Evolutionary conservation across 2,888 invertebrate genomes (phyloP), one percentile per base, ranked within the genome.

Genomic region (Andrena trimmerana): DNA sequence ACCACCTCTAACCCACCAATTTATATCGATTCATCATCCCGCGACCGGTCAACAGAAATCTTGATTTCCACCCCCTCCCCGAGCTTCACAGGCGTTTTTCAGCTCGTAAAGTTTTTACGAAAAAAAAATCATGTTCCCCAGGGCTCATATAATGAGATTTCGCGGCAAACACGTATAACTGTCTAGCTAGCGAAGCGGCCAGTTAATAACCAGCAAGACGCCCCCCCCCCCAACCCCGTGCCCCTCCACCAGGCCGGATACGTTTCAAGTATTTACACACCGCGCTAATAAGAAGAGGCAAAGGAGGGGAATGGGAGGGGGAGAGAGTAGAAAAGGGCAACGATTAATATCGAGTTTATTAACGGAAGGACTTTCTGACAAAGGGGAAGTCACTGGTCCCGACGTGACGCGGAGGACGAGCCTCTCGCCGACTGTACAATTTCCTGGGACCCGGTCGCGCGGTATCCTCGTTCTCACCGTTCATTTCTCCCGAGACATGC

Each of bases 261-360:
- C 77, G 57, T 77, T 77, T 77, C 71, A 48, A 72, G 77, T 77
- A 77, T 77, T 77, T 77, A 71, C 77, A 54, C 20, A 57, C 29
- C 77, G 63, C 33, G 77, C 71, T 70, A 72, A 72, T 68, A 68
- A 77, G 72, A 78, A 60, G 71, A 72, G 16, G 54, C 13, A 50
- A 74, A 60, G 73, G 65, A 54, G 20, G 13, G 67, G 66, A 3
- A n/a, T 2, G 13, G 66, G 50, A 2, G 24, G 36, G 20, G 8
- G 24, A 7, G 16, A 10, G 13, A 10, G 13, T 50, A 13, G 16
- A 59, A 77, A 42, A 68, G 52, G 71, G 85, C 65, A 81, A 81
- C 78, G 89, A 85, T 88, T 88, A 88, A 88, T 88, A 88, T 88
- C 88, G 85, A 81, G 87, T 87, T 83, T 85, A 88, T 88, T 88